Base-by-base conservation (phyloP, 2,113 vertebrate genomes). In the Nerophis lumbriciformis region DNA sequence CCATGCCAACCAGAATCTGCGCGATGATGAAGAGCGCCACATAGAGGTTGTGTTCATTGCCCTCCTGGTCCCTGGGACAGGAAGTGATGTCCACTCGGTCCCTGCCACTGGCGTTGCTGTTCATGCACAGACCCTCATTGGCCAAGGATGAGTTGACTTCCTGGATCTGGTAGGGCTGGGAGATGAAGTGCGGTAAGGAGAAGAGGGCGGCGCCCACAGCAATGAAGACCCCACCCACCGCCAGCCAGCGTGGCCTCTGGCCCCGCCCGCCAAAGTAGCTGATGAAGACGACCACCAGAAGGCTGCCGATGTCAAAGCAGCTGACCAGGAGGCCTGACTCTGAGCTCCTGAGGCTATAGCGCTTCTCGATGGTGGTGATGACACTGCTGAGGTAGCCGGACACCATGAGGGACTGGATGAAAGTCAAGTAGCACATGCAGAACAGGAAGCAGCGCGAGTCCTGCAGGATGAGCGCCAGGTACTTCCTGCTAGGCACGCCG, bases 301-400 rank as follows among this genome's bases (percentile, higher is more conserved):
- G 92, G 83, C 96, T 99, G 52, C 97, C 97, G 3, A 98, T 94
- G 90, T 99, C 97, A 68, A 99, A 99, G 70, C 97, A 98, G 91
- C 97, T 99, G 85, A 99, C 97, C 35, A 99, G 91, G 65, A 99
- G 91, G 76, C 97, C 97, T 0, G 96, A 98, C 73, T 99, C 96
- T 0, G 95, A 98, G 78, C 96, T 98, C 72, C 94, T 91, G 38
- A 99, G 91, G 70, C 94, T 98, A 87, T 98, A 99, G 42, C 96
- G 86, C 83, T 95, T 93, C 88, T 99, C 97, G 8, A 99, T 98
- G 80, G 97, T 99, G 83, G 97, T 99, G 88, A 99, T 98, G 78
- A 99, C 97, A 35, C 95, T 99, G 90, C 97, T 99, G 78, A 99
- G 90, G 89, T 98, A 99, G 50, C 97, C 97, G 0, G 97, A 99